phyloP scores from a whole-genome alignment of 2,888 invertebrate genomes.

The Euplagia quadripunctaria region DNA sequence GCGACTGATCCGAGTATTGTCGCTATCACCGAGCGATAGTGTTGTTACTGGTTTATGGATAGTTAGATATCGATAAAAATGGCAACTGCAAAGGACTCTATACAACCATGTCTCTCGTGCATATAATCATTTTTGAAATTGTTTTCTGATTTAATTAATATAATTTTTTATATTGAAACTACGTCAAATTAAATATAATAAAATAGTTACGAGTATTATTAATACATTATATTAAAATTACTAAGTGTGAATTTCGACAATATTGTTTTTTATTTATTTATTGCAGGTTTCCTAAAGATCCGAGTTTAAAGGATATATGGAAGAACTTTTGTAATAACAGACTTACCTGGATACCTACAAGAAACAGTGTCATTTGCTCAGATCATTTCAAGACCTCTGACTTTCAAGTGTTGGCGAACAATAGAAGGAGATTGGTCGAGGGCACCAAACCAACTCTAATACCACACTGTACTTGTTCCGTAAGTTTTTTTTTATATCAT shows the following conservation, averaged over 20 bases:
- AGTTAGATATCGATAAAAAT: conserved; percentile 2
- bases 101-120: not conserved
- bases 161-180: not conserved
- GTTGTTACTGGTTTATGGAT: conserved; percentile 1
- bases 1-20: conserved; percentile 1
- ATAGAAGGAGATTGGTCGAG: conserved; percentile 12
- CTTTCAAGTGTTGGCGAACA: conserved; percentile 15
- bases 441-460: conserved; percentile 10
- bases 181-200: not conserved
- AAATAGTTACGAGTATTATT: not conserved
- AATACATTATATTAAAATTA: not conserved
- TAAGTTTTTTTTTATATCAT: not conserved
- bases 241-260: not conserved
- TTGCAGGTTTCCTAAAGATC: conserved; percentile 13
- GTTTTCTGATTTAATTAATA: not conserved
- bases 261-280: not conserved
- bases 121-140: not conserved
- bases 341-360: conserved; percentile 9
- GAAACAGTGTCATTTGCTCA: conserved; percentile 13
- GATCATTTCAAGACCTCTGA: conserved; percentile 14
- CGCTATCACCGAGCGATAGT: not conserved
- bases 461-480: conserved; percentile 11
- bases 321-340: conserved; percentile 18
- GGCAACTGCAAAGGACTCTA: not conserved
- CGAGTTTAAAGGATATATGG: conserved; percentile 7